Evolutionary conservation across 2,888 invertebrate species (phyloP).

Genomic region (Yponomeuta plumbellus): DNA sequence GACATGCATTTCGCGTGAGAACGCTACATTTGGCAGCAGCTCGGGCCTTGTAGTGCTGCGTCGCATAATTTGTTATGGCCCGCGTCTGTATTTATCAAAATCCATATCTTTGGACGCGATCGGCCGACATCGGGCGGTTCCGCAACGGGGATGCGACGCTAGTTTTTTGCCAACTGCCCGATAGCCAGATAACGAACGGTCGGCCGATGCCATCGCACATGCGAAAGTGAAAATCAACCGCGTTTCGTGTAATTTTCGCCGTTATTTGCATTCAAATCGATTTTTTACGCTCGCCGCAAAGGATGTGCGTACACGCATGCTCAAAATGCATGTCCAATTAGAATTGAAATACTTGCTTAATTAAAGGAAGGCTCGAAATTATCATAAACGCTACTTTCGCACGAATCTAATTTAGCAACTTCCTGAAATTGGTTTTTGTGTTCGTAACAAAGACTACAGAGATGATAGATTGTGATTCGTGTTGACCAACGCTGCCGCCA

Average conservation of each 20-base stretch:
- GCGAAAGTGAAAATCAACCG: constrained; percentile 49
- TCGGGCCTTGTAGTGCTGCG: constrained; percentile 34
- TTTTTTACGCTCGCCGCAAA: constrained; percentile 44
- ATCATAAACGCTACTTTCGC: constrained; percentile 28
- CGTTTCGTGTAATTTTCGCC: constrained; percentile 51
- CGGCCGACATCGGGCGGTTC: constrained; percentile 5
- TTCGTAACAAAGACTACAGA: constrained; percentile 15
- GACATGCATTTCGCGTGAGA: constrained; percentile 38
- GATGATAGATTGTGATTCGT: constrained; percentile 12
- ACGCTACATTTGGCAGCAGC: constrained; percentile 30
- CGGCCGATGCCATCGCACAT: constrained; percentile 50
- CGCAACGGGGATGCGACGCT: constrained; percentile 49
- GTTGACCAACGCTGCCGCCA: constrained; percentile 14
- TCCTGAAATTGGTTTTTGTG: constrained; percentile 19
- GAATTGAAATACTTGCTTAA: constrained; percentile 25
- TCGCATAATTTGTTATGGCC: constrained; percentile 32
- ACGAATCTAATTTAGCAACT: constrained; percentile 22
- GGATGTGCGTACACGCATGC: constrained; percentile 61
- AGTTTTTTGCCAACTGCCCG: constrained; percentile 49
- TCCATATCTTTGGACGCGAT: constrained; percentile 23
- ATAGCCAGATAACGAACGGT: constrained; percentile 52
- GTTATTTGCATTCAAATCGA: constrained; percentile 65
- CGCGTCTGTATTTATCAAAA: constrained; percentile 43
- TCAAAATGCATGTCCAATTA: constrained; percentile 60
- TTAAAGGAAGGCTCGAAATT: constrained; percentile 16